Base-by-base conservation (phyloP, 35 echinoderm and acorn worm species). In the Anneissia japonica region DNA sequence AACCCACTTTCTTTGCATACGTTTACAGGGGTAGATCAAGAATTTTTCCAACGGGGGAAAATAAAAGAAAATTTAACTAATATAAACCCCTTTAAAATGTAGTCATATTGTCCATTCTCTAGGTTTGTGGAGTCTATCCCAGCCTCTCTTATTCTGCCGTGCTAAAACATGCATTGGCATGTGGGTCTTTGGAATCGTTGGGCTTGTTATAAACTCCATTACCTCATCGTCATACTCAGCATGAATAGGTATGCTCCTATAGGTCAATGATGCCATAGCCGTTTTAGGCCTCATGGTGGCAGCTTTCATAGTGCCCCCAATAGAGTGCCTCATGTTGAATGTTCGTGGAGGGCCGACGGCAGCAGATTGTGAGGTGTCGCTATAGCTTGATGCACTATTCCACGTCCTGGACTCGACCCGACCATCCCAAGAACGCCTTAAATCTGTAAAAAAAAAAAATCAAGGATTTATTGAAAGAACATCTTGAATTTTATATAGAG, bases 31-130 rank as follows among this genome's bases (percentile, higher is more conserved):
- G n/a, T n/a, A n/a, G n/a, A n/a, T n/a, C n/a, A n/a, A n/a, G n/a
- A n/a, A n/a, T n/a, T n/a, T n/a, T n/a, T n/a, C n/a, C n/a, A n/a
- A n/a, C n/a, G n/a, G n/a, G n/a, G n/a, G n/a, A n/a, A n/a, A n/a
- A n/a, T n/a, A n/a, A n/a, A n/a, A n/a, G n/a, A n/a, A n/a, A n/a
- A n/a, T n/a, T n/a, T n/a, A n/a, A n/a, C n/a, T n/a, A n/a, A n/a
- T n/a, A n/a, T n/a, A n/a, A n/a, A n/a, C n/a, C n/a, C n/a, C n/a
- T n/a, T n/a, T n/a, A n/a, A 64, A 23, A 9, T 64, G 51, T 26
- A 29, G 17, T 88, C 79, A 97, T 13, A 97, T 55, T 45, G 94
- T 82, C 94, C 94, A 97, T 38, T 97, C 90, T 64, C 94, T 76
- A 0, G 94, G 90, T 38, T 77, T 88, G 32, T 85, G 83, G 21